Evolutionary conservation across 2,797 vertebrate species (phyloP), one percentile per base, ranked within the genome.

Genomic region (Sternarchorhynchus goeldii): DNA sequence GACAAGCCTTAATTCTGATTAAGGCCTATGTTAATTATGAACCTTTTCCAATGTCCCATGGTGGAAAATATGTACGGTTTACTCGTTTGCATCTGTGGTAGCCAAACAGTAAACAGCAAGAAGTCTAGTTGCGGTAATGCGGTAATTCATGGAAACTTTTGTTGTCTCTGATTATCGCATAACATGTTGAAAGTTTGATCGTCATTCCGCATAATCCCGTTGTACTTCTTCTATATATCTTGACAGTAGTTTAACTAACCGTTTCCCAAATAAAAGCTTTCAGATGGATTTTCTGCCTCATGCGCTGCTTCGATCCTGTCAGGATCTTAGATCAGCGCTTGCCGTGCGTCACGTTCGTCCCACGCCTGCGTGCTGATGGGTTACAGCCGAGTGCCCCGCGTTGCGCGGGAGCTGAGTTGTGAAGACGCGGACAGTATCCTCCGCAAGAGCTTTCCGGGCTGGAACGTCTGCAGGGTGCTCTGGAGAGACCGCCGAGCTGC

Each of bases 381-480:
- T 17, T 78, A 78, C 31, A 53, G 39, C 41, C 36, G 55, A 67
- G 70, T 67, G 12, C 36, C 29, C 0, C 16, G 14, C 65, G 56
- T n/a, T 68, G 70, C 31, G 21, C 62, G 34, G 31, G 41, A 69
- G 16, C 85, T 88, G 1, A 81, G 74, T 31, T 6, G 71, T 0
- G 80, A 80, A 4, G 86, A 85, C 2, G 86, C 85, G 5, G 89
- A 88, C 60, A 89, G 78, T 6, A 93, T 32, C 73, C 88, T 90
- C 79, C 89, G 89, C 65, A 94, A 83, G 4, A 93, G 80, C 75
- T 91, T 92, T 14, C 85, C 77, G 2, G 92, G 91, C 31, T 90
- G 66, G 17, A 92, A 79, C 8, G 88, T 77, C 41, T 89, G 89
- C 3, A 88, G 6, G 21, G 85, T 70, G 73, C 34, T 87, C 68